These are phyloP conservation scores for Catamblyrhynchus diadema DNA, from an alignment of 2,797 vertebrate genomes.

Conservation along the genomic window DNA sequence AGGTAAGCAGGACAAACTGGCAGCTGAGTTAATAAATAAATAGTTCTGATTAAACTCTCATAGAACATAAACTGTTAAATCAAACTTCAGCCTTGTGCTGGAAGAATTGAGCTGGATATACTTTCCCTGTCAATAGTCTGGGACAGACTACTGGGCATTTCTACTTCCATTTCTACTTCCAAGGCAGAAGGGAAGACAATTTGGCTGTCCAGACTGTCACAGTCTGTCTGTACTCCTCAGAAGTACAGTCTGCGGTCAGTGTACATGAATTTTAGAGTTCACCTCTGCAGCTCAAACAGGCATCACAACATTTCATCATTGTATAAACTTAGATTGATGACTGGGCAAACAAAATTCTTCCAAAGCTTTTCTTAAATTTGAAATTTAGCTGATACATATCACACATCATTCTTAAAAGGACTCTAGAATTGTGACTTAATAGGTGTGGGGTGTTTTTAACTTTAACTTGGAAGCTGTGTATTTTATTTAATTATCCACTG, in stretches of 20 bases:
- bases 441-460: neutral
- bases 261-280: accelerated
- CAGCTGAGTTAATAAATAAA: conserved; percentile 28
- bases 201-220: neutral
- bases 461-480: neutral
- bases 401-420: neutral
- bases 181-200: neutral
- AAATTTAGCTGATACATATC: neutral
- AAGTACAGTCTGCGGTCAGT: neutral
- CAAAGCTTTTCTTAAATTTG: neutral
- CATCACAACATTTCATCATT: neutral
- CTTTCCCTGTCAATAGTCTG: neutral
- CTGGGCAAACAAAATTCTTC: neutral
- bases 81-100: neutral
- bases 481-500: neutral
- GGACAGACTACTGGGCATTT: neutral
- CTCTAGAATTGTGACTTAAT: neutral
- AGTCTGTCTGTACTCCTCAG: neutral
- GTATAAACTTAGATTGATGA: neutral
- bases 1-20: neutral
- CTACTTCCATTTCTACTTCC: neutral
- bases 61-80: neutral
- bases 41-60: conserved; percentile 4
- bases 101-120: neutral
- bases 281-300: neutral